Evolutionary conservation across 2,113 vertebrate genomes (phyloP), one percentile per base, ranked within the genome.

Genomic region (Saguinus imperator): DNA sequence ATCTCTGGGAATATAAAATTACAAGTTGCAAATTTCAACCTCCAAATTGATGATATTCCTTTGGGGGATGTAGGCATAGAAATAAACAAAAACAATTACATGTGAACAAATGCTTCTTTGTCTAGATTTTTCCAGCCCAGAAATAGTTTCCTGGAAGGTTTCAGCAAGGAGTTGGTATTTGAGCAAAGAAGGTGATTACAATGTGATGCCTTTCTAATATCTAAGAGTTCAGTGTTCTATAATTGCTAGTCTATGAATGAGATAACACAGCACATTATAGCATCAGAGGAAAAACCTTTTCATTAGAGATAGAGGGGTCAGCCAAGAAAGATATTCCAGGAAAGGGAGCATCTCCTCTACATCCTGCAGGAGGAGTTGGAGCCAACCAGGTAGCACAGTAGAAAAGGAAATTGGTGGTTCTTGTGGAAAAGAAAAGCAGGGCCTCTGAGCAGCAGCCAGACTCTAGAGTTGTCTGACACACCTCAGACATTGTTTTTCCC

Each of bases 51-150:
- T 52, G 11, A 8, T 18, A 66, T 29, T 43, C 4, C 72, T 5
- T 4, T 17, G 20, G 13, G 9, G 7, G n/a, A 88, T 43, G 9
- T 10, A 10, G 16, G 3, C 6, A 13, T 6, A 8, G 0, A 0
- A 80, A 35, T 35, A 40, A 80, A 35, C 35, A 40, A 87, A 89
- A 66, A 17, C n/a, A 61, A 10, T 4, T 11, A 17, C 3, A 4
- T 43, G 6, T 18, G 37, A 29, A 43, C 23, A 89, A 58, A 13
- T 0, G 6, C 29, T 48, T 89, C 9, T 3, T 55, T 5, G 4
- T 50, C 17, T 66, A 85, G 32, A 82, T 6, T 0, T 57, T 45
- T 11, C 16, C 52, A 80, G 7, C 6, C 37, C 8, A 40, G 18
- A 58, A 2, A 79, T 17, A 8, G 1, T 57, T 6, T 83, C 14